Evolutionary conservation across 2,888 invertebrate species (phyloP).

Genomic region (Xylota segnis): DNA sequence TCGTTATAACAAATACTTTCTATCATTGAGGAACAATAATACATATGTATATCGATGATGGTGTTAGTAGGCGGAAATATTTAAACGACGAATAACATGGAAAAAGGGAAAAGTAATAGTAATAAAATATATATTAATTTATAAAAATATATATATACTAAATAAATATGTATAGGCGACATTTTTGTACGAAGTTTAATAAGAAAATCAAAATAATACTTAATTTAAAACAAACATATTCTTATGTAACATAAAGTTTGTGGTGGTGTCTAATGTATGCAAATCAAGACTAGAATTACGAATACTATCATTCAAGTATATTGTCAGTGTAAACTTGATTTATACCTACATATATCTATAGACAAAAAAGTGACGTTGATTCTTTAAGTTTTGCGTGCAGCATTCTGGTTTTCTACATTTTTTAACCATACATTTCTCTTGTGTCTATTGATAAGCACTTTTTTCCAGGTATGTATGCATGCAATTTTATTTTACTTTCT

Average conservation of each 20-base stretch:
- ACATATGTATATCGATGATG: conserved; percentile 36
- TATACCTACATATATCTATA: conserved; percentile 62
- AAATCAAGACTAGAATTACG: conserved; percentile 63
- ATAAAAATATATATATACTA: conserved; percentile 69
- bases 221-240: conserved; percentile 67
- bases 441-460: too few species aligned
- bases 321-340: conserved; percentile 58
- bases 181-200: conserved; percentile 77
- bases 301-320: conserved; percentile 50
- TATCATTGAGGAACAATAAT: conserved; percentile 38
- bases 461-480: too few species aligned
- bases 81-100: conserved; percentile 36
- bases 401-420: too few species aligned
- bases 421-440: too few species aligned
- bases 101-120: conserved; percentile 54
- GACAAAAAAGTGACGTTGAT: conserved; percentile 50
- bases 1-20: conserved; percentile 24
- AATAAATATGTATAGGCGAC: conserved; percentile 75
- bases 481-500: too few species aligned
- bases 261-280: conserved; percentile 69
- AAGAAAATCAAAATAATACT: conserved; percentile 72
- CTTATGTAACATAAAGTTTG: conserved; percentile 66
- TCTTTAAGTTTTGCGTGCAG: conserved; percentile 10
- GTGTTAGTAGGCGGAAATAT: conserved; percentile 9
- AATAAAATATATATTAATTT: conserved; percentile 63